These are phyloP conservation scores for Epizoanthus ramosus DNA, from an alignment of 92 coral and sea anemone genomes.

Conservation along the genomic window DNA sequence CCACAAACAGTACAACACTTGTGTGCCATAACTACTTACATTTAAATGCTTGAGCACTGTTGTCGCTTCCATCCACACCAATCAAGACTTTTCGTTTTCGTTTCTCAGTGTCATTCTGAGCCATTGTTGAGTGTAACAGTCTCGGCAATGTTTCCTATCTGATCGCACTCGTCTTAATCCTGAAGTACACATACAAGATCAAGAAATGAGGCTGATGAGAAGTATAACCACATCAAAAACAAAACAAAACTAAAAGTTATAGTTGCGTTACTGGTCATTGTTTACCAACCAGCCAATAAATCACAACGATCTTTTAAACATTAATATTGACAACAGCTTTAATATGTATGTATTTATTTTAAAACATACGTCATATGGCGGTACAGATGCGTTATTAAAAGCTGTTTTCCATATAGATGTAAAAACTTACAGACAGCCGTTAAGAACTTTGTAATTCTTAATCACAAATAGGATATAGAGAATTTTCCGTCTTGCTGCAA, in stretches of 20 bases:
- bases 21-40: constrained; percentile 4
- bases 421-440: no score
- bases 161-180: neutral
- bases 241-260: neutral
- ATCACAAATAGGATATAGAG: no score
- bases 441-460: no score
- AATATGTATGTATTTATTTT: no score
- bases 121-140: neutral
- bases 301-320: neutral
- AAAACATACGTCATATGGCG: no score
- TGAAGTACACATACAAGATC: neutral
- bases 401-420: no score
- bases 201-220: neutral
- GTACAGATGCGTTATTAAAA: no score
- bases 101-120: constrained; percentile 1
- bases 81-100: constrained; percentile 20
- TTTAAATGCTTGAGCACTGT: constrained; percentile 30
- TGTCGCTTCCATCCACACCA: constrained; percentile 34
- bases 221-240: neutral
- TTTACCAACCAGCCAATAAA: neutral
- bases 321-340: neutral
- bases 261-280: neutral
- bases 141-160: neutral
- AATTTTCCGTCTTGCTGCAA: no score
- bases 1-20: no score